Evolutionary conservation across 2,113 vertebrate genomes (phyloP).

Genomic region (Spilogale gracilis): DNA sequence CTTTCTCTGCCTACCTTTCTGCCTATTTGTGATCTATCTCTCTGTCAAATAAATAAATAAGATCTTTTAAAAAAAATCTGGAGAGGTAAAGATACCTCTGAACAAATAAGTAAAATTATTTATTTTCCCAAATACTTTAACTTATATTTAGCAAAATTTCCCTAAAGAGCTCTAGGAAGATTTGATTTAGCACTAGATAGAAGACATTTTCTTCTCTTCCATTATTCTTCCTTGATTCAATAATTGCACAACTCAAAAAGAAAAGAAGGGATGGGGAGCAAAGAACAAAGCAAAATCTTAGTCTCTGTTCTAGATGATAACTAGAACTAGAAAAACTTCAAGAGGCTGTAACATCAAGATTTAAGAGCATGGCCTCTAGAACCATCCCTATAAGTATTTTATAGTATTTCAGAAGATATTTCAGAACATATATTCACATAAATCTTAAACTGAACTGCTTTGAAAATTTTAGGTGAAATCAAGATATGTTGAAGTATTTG

Average conservation of each 20-base stretch:
- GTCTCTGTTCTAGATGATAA: background rate
- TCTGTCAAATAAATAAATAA: no score
- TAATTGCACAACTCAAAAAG: slow-evolving; percentile 22
- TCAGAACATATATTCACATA: background rate
- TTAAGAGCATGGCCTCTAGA: background rate
- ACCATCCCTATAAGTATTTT: background rate
- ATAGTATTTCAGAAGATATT: slow-evolving; percentile 31
- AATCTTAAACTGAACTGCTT: slow-evolving; percentile 10
- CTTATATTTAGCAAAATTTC: background rate
- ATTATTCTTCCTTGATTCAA: background rate
- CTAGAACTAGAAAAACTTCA: background rate
- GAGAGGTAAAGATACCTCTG: background rate
- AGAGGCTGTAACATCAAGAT: background rate
- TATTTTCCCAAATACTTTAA: background rate
- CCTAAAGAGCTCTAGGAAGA: background rate
- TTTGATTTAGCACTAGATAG: background rate
- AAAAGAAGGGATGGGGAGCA: background rate
- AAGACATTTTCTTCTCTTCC: background rate
- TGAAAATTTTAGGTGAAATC: slow-evolving; percentile 29
- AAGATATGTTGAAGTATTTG: background rate
- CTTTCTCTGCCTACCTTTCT: no score
- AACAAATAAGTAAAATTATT: background rate
- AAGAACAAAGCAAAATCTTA: background rate
- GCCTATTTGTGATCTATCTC: no score
- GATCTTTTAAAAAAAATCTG: background rate